These are phyloP conservation scores for roundworm (Caenorhabditis elegans) DNA, from an alignment of 1,140 invertebrate species.

Conservation along the genomic window DNA sequence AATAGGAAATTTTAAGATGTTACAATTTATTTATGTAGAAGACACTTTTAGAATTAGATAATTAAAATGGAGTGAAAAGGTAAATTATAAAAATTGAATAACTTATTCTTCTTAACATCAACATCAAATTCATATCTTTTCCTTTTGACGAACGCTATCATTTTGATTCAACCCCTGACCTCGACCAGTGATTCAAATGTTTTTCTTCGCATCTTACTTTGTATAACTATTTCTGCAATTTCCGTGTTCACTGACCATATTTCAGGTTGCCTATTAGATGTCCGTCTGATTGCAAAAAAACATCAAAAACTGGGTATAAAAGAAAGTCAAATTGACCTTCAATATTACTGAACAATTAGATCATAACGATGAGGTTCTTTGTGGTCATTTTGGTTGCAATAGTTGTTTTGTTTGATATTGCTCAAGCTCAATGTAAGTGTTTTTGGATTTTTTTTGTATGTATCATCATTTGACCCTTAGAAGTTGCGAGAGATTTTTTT, in stretches of 20 bases:
- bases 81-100: too few relatives aligned
- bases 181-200: not conserved
- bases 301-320: not conserved
- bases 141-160: too few relatives aligned
- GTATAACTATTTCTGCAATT: not conserved
- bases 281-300: not conserved
- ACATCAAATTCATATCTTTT: too few relatives aligned
- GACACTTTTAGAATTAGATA: too few relatives aligned
- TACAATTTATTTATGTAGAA: too few relatives aligned
- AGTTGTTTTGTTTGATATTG: too few relatives aligned
- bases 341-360: not conserved
- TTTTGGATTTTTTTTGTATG: not conserved
- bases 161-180: not conserved
- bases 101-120: too few relatives aligned
- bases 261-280: not conserved
- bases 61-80: too few relatives aligned
- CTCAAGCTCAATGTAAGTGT: not conserved
- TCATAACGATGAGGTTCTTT: not conserved
- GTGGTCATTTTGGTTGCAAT: not conserved
- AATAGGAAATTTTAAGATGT: too few relatives aligned
- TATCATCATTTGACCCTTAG: too few relatives aligned
- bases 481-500: too few relatives aligned
- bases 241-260: not conserved
- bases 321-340: not conserved
- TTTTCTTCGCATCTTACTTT: not conserved